phyloP scores from a whole-genome alignment of 2,797 vertebrate species.

The Lemur catta region DNA sequence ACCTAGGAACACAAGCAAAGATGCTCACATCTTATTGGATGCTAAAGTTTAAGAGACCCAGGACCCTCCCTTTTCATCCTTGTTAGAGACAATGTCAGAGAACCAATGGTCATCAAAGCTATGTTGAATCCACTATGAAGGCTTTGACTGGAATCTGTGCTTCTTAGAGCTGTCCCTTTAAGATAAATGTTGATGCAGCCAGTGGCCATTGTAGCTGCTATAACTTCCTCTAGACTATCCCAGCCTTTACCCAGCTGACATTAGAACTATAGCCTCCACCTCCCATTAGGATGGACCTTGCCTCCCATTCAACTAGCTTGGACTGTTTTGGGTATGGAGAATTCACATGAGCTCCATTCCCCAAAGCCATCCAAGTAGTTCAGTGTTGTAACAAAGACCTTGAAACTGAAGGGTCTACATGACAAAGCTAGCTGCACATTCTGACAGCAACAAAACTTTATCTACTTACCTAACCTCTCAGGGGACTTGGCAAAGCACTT shows the following conservation, averaged over 20 bases:
- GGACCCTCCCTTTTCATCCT: conserved; percentile 8
- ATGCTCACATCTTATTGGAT: conserved; percentile 31
- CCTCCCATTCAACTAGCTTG: background rate
- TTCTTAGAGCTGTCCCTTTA: conserved; percentile 18
- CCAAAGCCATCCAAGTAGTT: background rate
- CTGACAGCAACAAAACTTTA: background rate
- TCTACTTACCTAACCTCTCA: conserved; percentile 45
- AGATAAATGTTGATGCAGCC: background rate
- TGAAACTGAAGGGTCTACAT: background rate
- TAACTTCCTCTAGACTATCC: background rate
- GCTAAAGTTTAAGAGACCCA: conserved; percentile 1
- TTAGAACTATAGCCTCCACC: background rate
- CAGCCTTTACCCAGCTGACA: background rate
- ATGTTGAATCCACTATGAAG: background rate
- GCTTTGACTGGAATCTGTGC: conserved; percentile 1
- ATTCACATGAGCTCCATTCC: background rate
- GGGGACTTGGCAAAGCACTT: conserved; percentile 58
- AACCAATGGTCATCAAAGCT: background rate
- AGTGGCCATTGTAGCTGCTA: background rate
- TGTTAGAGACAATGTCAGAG: conserved; percentile 29
- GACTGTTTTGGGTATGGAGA: background rate
- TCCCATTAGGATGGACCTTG: background rate
- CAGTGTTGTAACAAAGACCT: background rate
- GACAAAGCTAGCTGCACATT: conserved; percentile 11
- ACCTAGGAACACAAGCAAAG: conserved; percentile 69